Conservation (phyloP, 2,797 vertebrate genomes). For the Betta splendens region DNA sequence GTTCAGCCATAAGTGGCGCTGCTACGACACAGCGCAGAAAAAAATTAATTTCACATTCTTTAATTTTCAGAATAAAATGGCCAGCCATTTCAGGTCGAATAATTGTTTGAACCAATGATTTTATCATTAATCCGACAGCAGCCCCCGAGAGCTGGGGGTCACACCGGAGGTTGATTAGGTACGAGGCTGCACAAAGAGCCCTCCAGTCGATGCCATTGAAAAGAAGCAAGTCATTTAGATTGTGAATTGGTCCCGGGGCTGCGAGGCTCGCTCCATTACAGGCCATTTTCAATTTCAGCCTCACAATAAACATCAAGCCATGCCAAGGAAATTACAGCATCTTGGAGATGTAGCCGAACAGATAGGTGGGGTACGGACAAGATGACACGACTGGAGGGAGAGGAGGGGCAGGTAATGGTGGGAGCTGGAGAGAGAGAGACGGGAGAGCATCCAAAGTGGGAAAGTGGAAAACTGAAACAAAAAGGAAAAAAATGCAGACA, state of each 20-base stretch:
- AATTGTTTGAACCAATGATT: conserved; percentile 99
- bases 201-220: conserved; percentile 98
- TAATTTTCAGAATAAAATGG: conserved; percentile 98
- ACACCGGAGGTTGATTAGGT: conserved; percentile 99
- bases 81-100: conserved; percentile 98
- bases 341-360: conserved; percentile 98
- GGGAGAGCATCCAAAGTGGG: conserved; percentile 62
- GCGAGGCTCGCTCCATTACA: conserved; percentile 99
- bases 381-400: conserved; percentile 91
- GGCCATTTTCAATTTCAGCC: conserved; percentile 99
- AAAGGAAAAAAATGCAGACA: conserved; percentile 43
- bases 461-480: conserved; percentile 83
- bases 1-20: conserved; percentile 93
- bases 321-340: conserved; percentile 99
- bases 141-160: conserved; percentile 97
- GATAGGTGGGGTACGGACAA: conserved; percentile 95
- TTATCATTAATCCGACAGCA: conserved; percentile 98
- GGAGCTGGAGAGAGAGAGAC: conserved; percentile 53
- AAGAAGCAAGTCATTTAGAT: conserved; percentile 99
- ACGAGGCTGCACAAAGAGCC: conserved; percentile 97
- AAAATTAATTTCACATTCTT: conserved; percentile 95
- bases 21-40: conserved; percentile 82
- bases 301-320: conserved; percentile 99
- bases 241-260: conserved; percentile 99
- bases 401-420: conserved; percentile 75